Percentiles rank a stretch among this genome's conserved stretches.
Conservation (phyloP, 2,113 vertebrate species). For the Corythoichthys haematopterus region DNA sequence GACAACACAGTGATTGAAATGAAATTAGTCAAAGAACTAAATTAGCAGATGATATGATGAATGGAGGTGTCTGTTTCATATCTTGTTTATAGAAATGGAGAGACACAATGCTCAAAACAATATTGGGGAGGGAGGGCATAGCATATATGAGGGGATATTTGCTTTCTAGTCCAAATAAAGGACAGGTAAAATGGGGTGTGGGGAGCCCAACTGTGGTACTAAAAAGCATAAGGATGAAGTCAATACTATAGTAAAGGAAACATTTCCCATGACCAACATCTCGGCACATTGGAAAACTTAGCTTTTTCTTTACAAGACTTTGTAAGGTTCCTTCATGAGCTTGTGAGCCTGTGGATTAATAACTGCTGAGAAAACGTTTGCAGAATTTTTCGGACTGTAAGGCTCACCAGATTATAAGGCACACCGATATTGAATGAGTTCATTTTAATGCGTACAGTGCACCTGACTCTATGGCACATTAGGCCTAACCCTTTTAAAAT, state of each 20-base stretch:
- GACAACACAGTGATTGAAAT: conserved; percentile 25
- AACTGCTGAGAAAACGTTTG: neutral
- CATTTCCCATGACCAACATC: conserved; percentile 17
- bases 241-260: conserved; percentile 50
- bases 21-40: conserved; percentile 17
- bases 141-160: conserved; percentile 22
- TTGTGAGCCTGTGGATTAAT: neutral
- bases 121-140: conserved; percentile 38
- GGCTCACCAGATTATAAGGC: too few species aligned
- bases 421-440: too few species aligned
- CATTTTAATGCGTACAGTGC: too few species aligned
- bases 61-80: conserved; percentile 52
- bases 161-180: conserved; percentile 47
- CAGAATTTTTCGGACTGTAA: too few species aligned
- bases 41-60: conserved; percentile 16
- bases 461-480: too few species aligned
- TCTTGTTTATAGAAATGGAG: conserved; percentile 55
- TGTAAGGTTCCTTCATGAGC: neutral
- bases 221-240: conserved; percentile 50
- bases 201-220: conserved; percentile 37
- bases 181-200: conserved; percentile 14
- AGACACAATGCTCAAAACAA: conserved; percentile 45
- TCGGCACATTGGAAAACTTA: conserved; percentile 7
- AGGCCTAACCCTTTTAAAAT: too few species aligned
- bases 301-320: too few species aligned